Conservation (phyloP, 2,888 invertebrate species). For the Clistopyga incitator region DNA sequence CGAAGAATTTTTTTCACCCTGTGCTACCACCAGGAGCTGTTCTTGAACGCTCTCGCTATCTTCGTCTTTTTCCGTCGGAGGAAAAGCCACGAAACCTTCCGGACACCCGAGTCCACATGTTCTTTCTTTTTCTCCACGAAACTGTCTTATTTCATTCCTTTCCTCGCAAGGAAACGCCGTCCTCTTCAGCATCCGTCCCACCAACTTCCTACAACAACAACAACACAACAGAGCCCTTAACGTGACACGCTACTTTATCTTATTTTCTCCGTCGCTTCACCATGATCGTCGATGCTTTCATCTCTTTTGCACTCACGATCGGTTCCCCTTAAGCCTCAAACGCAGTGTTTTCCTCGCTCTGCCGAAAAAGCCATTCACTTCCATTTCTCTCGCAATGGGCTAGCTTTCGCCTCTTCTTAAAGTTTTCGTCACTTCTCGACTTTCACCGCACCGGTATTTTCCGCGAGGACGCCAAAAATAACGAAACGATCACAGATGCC, state of each 20-base stretch:
- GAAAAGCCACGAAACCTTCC: conserved; percentile 51
- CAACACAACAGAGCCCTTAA: neutral
- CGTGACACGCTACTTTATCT: too few relatives aligned
- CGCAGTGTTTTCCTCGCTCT: too few relatives aligned
- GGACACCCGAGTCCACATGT: conserved; percentile 35
- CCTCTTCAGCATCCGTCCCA: neutral
- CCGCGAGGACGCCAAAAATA: conserved; percentile 32
- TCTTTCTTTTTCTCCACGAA: conserved; percentile 13
- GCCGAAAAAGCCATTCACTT: too few relatives aligned
- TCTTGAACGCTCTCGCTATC: conserved; percentile 1
- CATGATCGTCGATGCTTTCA: too few relatives aligned
- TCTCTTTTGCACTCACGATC: too few relatives aligned
- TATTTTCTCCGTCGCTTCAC: too few relatives aligned
- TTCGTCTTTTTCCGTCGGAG: conserved; percentile 14
- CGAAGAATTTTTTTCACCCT: neutral
- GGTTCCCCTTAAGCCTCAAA: too few relatives aligned
- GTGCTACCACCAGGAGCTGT: neutral
- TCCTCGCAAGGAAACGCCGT: neutral
- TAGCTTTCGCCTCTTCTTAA: neutral
- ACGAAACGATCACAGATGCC: conserved; percentile 8
- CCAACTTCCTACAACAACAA: conserved; percentile 11
- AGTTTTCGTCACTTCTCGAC: conserved; percentile 8
- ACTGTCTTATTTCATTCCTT: conserved; percentile 34
- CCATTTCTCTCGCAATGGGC: too few relatives aligned
- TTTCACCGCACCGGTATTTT: neutral